These are phyloP conservation scores for Liopterus haemorrhoidalis DNA, from an alignment of 2,888 invertebrate species.

Conservation along the genomic window DNA sequence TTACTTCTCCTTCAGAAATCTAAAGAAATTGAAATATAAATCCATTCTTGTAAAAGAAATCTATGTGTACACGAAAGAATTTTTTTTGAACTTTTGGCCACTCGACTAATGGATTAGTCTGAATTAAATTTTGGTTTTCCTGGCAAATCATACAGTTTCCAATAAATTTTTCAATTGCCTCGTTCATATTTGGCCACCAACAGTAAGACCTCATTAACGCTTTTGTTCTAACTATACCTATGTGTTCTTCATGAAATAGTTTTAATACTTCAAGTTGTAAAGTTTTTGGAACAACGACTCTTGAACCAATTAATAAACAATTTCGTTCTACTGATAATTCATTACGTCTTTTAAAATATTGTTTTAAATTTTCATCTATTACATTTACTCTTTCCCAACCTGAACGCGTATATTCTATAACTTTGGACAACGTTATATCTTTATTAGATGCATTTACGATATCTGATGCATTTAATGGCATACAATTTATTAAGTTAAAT, in stretches of 20 bases:
- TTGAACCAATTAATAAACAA: slow-evolving; percentile 24
- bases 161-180: slow-evolving; percentile 27
- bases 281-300: slow-evolving; percentile 25
- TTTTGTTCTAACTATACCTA: slow-evolving; percentile 29
- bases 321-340: slow-evolving; percentile 26
- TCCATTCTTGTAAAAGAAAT: slow-evolving; percentile 21
- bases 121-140: slow-evolving; percentile 25
- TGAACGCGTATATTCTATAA: slow-evolving; percentile 20
- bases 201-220: slow-evolving; percentile 27
- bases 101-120: slow-evolving; percentile 18
- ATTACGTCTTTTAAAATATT: slow-evolving; percentile 21
- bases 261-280: slow-evolving; percentile 19
- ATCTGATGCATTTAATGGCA: slow-evolving; percentile 15
- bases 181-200: slow-evolving; percentile 29
- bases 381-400: slow-evolving; percentile 26
- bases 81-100: slow-evolving; percentile 23
- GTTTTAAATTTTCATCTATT: slow-evolving; percentile 17
- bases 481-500: slow-evolving; percentile 9
- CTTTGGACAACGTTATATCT: slow-evolving; percentile 15
- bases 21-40: too few species aligned
- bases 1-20: too few species aligned
- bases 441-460: slow-evolving; percentile 11
- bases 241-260: slow-evolving; percentile 28
- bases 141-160: slow-evolving; percentile 26
- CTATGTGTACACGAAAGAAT: slow-evolving; percentile 25